A percentile compares a stretch with the other conserved stretches of the same genome.
Conservation (phyloP, 1,140 invertebrate genomes). For the Galleria mellonella region DNA sequence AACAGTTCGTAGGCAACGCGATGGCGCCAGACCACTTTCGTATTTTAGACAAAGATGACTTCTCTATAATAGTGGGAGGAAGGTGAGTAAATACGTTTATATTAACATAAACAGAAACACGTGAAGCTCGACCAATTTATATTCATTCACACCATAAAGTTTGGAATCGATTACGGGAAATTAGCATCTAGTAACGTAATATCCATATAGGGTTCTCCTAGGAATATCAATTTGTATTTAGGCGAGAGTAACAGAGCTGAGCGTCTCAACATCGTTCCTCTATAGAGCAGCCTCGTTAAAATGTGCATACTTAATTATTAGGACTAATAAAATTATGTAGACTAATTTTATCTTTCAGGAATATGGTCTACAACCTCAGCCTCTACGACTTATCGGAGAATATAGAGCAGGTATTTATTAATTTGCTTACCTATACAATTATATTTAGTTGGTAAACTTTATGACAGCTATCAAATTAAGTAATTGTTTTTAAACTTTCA, state of each 20-base stretch:
- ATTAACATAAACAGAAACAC: no score
- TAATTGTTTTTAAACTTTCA: no score
- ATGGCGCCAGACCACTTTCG: slow-evolving; percentile 65
- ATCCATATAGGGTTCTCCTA: slow-evolving; percentile 10
- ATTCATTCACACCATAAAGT: slow-evolving; percentile 1
- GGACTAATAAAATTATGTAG: slow-evolving; percentile 2
- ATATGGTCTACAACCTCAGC: slow-evolving; percentile 64
- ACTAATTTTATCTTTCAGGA: slow-evolving; percentile 36
- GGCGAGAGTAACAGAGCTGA: slow-evolving; percentile 12
- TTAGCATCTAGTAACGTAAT: slow-evolving; percentile 15
- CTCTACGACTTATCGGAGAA: slow-evolving; percentile 67
- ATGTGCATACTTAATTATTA: slow-evolving; percentile 14
- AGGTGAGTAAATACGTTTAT: slow-evolving; percentile 37
- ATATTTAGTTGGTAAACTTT: no score
- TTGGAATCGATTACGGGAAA: slow-evolving; percentile 10
- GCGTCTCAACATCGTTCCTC: background rate
- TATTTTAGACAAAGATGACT: slow-evolving; percentile 69
- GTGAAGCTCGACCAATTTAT: no score
- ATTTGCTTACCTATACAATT: background rate
- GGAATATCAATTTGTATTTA: slow-evolving; percentile 10
- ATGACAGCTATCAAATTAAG: no score
- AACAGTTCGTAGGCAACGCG: slow-evolving; percentile 65
- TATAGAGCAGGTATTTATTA: slow-evolving; percentile 51
- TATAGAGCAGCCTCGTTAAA: slow-evolving; percentile 2
- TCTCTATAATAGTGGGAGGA: slow-evolving; percentile 67